Percentiles rank a stretch among this genome's conserved stretches.
Evolutionary conservation across 1,140 invertebrate species (phyloP).

Genomic region (Nebria ingens): DNA sequence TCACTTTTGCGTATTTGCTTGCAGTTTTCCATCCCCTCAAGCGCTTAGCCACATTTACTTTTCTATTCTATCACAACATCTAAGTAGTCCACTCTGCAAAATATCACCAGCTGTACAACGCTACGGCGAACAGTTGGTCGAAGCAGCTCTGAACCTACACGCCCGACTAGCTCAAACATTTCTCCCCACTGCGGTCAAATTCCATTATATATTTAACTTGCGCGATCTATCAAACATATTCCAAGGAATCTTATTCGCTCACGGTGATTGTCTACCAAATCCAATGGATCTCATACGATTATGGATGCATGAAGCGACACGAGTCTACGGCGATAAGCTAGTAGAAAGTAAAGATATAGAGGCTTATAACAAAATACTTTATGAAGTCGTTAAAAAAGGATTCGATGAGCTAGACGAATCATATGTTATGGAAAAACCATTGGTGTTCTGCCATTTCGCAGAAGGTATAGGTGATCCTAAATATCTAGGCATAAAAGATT

Average conservation of each 20-base stretch:
- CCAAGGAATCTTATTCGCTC: constrained; percentile 82
- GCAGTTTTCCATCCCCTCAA: constrained; percentile 73
- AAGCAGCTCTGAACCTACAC: constrained; percentile 66
- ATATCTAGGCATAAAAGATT: constrained; percentile 70
- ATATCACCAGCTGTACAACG: constrained; percentile 50
- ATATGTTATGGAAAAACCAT: constrained; percentile 53
- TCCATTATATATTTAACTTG: constrained; percentile 91
- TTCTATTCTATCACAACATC: constrained; percentile 69
- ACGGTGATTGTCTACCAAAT: constrained; percentile 60
- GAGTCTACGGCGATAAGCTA: constrained; percentile 87
- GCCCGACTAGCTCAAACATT: constrained; percentile 64
- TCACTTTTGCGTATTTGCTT: constrained; percentile 88
- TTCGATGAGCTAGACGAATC: constrained; percentile 64
- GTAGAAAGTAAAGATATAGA: constrained; percentile 65
- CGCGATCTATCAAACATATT: constrained; percentile 86
- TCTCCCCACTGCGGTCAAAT: constrained; percentile 86
- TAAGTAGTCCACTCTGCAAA: constrained; percentile 53
- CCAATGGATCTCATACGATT: constrained; percentile 62
- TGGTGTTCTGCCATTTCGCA: constrained; percentile 85
- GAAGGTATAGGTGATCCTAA: constrained; percentile 85
- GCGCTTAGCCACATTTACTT: constrained; percentile 75
- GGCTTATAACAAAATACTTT: constrained; percentile 59
- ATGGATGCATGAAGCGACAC: constrained; percentile 80
- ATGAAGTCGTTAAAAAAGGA: constrained; percentile 72
- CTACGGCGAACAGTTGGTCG: constrained; percentile 49